phyloP scores from a whole-genome alignment of 1,140 invertebrate genomes.

The Panagrolaimus sp. region DNA sequence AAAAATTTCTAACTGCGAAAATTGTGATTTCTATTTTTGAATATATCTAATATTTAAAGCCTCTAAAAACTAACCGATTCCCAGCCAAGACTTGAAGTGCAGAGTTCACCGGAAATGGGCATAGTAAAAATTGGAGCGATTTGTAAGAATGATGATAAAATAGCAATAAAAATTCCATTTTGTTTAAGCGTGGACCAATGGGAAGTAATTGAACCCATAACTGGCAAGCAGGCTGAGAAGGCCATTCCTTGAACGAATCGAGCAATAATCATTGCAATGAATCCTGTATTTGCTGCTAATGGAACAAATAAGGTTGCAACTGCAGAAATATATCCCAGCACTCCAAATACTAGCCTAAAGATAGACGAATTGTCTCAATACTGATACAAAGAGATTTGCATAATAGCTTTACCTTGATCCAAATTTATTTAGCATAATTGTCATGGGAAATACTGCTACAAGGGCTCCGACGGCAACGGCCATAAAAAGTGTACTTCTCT shows the following conservation, averaged over 20 bases:
- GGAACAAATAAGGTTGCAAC: conserved; percentile 49
- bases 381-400: too few relatives aligned
- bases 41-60: too few relatives aligned
- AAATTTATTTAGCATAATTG: conserved; percentile 48
- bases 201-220: conserved; percentile 40
- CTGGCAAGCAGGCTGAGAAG: conserved; percentile 44
- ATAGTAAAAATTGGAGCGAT: conserved; percentile 51
- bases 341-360: conserved; percentile 30
- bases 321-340: conserved; percentile 39
- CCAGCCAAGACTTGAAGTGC: conserved; percentile 40
- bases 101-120: conserved; percentile 45
- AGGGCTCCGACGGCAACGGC: conserved; percentile 53
- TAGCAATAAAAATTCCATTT: conserved; percentile 45
- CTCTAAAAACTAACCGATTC: conserved; percentile 14
- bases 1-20: too few relatives aligned
- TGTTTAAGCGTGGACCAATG: conserved; percentile 47
- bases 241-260: conserved; percentile 38
- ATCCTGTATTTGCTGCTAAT: conserved; percentile 32
- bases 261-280: conserved; percentile 44
- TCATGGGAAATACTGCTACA: conserved; percentile 53
- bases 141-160: conserved; percentile 43
- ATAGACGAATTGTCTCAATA: too few relatives aligned
- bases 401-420: conserved; percentile 25
- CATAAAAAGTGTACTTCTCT: conserved; percentile 51
- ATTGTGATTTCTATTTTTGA: too few relatives aligned